These are phyloP conservation scores for Drosophila ficusphila DNA, from an alignment of 1,140 invertebrate genomes.

Conservation along the genomic window DNA sequence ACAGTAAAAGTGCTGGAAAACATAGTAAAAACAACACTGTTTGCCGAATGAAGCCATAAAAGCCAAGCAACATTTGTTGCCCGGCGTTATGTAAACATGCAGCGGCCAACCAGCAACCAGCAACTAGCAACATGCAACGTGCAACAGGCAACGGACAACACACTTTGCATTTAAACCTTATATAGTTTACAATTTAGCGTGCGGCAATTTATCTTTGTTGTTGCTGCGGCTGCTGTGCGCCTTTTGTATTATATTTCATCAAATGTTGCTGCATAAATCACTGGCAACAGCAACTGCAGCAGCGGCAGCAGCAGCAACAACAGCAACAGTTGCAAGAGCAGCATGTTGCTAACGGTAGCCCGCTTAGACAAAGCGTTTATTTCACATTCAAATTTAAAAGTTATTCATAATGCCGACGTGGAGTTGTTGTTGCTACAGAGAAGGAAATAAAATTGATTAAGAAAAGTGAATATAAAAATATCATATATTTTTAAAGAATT, in stretches of 20 bases:
- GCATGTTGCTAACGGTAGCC: conserved; percentile 77
- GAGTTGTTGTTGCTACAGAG: conserved; percentile 11
- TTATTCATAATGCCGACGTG: conserved; percentile 76
- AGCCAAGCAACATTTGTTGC: conserved; percentile 31
- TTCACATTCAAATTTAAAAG: conserved; percentile 82
- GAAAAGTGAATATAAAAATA: too few relatives aligned
- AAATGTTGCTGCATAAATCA: conserved; percentile 80
- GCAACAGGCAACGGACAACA: conserved; percentile 9
- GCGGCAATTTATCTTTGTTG: conserved; percentile 75
- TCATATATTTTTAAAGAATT: too few relatives aligned
- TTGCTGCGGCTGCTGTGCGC: conserved; percentile 53
- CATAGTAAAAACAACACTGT: neutral
- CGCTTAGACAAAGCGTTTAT: conserved; percentile 80
- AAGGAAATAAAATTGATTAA: too few relatives aligned
- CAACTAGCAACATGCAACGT: conserved; percentile 11
- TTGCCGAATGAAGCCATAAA: conserved; percentile 31
- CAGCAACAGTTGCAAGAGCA: conserved; percentile 31
- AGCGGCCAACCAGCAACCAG: neutral
- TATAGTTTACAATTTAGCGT: conserved; percentile 78
- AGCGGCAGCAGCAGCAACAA: conserved; percentile 4
- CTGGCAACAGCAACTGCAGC: conserved; percentile 40
- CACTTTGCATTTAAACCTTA: conserved; percentile 72
- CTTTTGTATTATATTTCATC: conserved; percentile 83
- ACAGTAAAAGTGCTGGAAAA: neutral
- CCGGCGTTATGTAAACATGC: conserved; percentile 50